Evolutionary conservation across 1,140 invertebrate genomes (phyloP), one percentile per base, ranked within the genome.

Genomic region (Zeugodacus cucurbitae): DNA sequence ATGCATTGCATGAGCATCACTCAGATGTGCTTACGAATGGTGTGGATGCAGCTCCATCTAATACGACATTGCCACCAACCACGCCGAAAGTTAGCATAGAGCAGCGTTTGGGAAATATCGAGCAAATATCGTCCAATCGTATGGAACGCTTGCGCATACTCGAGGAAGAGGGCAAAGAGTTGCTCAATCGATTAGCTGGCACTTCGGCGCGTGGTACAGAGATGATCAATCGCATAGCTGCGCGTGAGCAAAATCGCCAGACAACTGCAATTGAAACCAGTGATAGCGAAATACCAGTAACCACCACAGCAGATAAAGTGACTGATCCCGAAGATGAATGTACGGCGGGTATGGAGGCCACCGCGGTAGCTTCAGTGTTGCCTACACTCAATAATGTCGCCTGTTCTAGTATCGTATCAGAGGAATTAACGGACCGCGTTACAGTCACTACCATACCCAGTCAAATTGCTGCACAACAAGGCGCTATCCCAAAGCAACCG

Each of bases 121-220:
- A 94, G n/a, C 94, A 96, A 89, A 94, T 96, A 59, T 94, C 94
- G 11, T 91, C 95, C 3, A 94, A 94, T 58, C 94, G 96, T 54
- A 95, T 95, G 34, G 95, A 94, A 78, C 94, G 96, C 58, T 91
- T 97, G 20, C 95, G 95, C 90, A 93, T 95, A 4, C 91, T 97
- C 44, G 96, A 97, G 91, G 95, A 96, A 85, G 95, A 97, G 90
- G 96, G 96, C 64, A 94, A 95, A 87, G 94, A 95, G 90, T 90
- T 97, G 3, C 95, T 96, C 89, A 94, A 95, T 34, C 96, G 96
- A 91, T 94, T 96, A 90, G 95, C 93, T 3, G 87, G 90, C 32
- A 92, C 92, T 0, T 92, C 93, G 0, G 93, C 94, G 86, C 93
- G 94, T 34, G 93, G 94, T 64, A 93, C 92, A 0, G 90, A 93